Conservation (phyloP, 2,797 vertebrate species). For the Tragopan temminckii region DNA sequence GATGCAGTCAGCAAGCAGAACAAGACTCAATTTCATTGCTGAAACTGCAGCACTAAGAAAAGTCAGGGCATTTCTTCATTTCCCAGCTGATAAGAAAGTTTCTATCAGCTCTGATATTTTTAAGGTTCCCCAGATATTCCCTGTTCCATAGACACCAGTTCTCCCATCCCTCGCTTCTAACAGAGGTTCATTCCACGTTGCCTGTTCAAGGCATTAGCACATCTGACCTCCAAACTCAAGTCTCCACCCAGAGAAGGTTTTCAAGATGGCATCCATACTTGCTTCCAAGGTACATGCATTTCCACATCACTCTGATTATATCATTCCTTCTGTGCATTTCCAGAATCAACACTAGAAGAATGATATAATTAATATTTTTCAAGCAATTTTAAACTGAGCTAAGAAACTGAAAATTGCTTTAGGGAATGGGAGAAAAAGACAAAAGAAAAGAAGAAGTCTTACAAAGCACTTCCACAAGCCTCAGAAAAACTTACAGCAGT, state of each 20-base stretch:
- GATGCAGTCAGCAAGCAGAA: neutral
- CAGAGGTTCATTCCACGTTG: neutral
- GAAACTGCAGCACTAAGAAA: neutral
- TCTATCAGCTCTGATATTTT: neutral
- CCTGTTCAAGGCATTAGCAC: neutral
- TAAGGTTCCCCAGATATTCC: neutral
- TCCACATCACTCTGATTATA: neutral
- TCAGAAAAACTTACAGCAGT: neutral
- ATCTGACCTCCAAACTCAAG: rapidly evolving
- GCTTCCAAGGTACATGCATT: neutral
- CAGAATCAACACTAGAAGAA: neutral
- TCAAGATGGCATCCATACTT: neutral
- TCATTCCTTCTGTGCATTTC: neutral
- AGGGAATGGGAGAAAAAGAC: neutral
- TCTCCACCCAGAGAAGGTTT: neutral
- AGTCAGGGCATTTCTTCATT: neutral
- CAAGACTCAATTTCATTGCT: neutral
- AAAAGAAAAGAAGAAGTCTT: neutral
- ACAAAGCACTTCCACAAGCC: neutral
- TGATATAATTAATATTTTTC: neutral
- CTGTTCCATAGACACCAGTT: neutral
- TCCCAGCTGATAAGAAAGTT: neutral
- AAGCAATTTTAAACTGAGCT: neutral
- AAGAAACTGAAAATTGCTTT: neutral
- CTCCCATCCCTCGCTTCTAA: neutral